Evolutionary conservation across 2,797 vertebrate genomes (phyloP).

Genomic region (Epinephelus malabaricus): DNA sequence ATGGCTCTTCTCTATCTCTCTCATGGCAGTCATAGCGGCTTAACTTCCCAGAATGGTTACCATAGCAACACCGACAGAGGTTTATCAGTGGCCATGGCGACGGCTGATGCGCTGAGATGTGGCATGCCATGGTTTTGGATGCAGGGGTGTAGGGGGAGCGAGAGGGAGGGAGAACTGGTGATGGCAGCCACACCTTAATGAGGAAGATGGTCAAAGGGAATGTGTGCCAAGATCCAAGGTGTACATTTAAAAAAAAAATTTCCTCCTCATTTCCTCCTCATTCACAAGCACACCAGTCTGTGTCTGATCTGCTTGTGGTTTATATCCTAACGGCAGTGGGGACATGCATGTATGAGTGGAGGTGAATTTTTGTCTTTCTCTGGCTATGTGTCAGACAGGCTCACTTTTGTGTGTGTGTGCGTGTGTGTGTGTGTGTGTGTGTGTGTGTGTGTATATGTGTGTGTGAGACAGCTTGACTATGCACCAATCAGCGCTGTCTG

Average conservation of each 20-base stretch:
- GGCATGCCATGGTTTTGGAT: constrained; percentile 55
- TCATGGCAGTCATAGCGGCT: constrained; percentile 76
- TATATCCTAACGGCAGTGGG: constrained; percentile 20
- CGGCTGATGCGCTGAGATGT: constrained; percentile 74
- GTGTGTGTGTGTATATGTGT: constrained; percentile 9
- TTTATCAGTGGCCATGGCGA: constrained; percentile 81
- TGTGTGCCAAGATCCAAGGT: background rate
- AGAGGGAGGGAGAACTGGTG: background rate
- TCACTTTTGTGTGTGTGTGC: constrained; percentile 6
- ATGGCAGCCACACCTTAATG: constrained; percentile 48
- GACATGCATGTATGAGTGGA: background rate
- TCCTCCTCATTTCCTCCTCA: constrained; percentile 6
- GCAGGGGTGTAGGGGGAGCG: constrained; percentile 2
- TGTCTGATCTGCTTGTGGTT: constrained; percentile 14
- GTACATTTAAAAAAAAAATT: constrained; percentile 3
- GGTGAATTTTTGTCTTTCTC: constrained; percentile 32
- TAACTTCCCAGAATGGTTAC: constrained; percentile 82
- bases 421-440: constrained; percentile 29
- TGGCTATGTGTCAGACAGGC: constrained; percentile 14
- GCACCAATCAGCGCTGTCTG: constrained; percentile 58
- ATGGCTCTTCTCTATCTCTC: constrained; percentile 63
- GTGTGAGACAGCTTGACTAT: background rate
- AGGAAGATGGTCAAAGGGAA: background rate
- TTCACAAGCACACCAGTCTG: background rate
- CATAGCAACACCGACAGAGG: constrained; percentile 82